These are phyloP conservation scores for Sebastes hubbsi DNA, from an alignment of 2,797 vertebrate species.

Conservation along the genomic window DNA sequence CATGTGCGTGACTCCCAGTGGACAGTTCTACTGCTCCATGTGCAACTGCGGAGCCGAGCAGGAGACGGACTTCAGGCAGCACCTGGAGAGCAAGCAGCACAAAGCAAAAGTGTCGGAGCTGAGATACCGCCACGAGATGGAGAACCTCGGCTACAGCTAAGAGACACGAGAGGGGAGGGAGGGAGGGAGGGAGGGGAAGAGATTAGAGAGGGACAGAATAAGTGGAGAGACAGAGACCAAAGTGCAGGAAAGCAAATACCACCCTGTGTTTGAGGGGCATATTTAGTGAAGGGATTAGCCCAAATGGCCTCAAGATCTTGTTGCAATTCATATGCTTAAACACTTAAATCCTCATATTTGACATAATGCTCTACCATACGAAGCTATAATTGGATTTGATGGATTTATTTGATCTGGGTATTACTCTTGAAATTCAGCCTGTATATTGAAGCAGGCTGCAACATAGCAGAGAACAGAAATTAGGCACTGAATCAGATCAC, in stretches of 20 bases:
- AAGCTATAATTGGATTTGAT: constrained; percentile 34
- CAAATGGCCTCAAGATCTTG: constrained; percentile 30
- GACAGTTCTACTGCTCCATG: constrained; percentile 99
- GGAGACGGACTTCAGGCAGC: constrained; percentile 95
- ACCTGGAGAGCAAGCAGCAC: constrained; percentile 98
- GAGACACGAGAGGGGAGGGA: background rate
- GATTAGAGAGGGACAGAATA: background rate
- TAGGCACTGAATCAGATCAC: background rate
- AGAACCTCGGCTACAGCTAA: constrained; percentile 95
- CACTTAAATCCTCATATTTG: constrained; percentile 23
- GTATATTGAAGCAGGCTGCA: background rate
- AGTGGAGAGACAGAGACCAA: constrained; percentile 12
- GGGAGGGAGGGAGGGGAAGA: background rate
- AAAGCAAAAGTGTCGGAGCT: constrained; percentile 98
- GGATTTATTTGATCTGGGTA: constrained; percentile 5
- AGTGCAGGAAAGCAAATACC: constrained; percentile 21
- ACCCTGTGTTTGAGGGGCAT: background rate
- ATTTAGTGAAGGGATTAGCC: constrained; percentile 25
- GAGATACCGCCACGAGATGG: constrained; percentile 96
- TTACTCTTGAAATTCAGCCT: constrained; percentile 1
- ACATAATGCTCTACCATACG: constrained; percentile 3
- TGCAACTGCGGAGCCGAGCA: constrained; percentile 95
- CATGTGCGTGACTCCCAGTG: constrained; percentile 98
- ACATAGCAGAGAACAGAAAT: background rate
- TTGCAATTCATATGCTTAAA: constrained; percentile 52